A percentile compares a stretch with the other conserved stretches of the same genome.
Conservation (phyloP, 2,113 vertebrate genomes). For the Grammomys surdaster region DNA sequence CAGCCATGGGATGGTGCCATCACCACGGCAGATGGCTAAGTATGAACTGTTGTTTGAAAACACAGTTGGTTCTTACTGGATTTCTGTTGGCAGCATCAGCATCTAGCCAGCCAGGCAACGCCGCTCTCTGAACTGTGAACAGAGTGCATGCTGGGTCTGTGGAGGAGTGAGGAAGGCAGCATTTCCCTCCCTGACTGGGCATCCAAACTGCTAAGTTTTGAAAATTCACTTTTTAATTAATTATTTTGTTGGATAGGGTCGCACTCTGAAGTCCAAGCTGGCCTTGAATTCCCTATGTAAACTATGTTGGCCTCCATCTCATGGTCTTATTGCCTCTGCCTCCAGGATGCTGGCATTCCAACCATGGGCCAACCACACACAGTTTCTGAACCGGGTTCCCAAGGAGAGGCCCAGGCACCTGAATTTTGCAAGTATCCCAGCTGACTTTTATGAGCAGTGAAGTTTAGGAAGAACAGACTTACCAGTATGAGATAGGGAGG, state of each 20-base stretch:
- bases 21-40: conserved; percentile 45
- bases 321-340: background rate
- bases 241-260: background rate
- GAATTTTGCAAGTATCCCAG: background rate
- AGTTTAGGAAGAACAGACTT: background rate
- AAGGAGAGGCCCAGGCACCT: background rate
- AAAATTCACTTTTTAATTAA: background rate
- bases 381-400: background rate
- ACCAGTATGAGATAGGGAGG: background rate
- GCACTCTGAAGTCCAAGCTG: background rate
- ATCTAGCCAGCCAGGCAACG: conserved; percentile 13
- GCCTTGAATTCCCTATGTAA: background rate
- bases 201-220: background rate
- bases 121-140: background rate
- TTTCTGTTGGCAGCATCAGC: conserved; percentile 28
- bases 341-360: background rate
- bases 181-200: background rate
- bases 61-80: conserved; percentile 65
- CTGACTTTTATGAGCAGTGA: conserved; percentile 17
- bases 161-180: background rate
- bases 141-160: background rate
- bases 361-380: background rate
- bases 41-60: conserved; percentile 65
- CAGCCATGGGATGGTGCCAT: background rate
- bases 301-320: background rate